A percentile compares a stretch with the other conserved stretches of the same genome.
Conservation (phyloP, 2,797 vertebrate genomes). For the Falco novaeseelandiae region DNA sequence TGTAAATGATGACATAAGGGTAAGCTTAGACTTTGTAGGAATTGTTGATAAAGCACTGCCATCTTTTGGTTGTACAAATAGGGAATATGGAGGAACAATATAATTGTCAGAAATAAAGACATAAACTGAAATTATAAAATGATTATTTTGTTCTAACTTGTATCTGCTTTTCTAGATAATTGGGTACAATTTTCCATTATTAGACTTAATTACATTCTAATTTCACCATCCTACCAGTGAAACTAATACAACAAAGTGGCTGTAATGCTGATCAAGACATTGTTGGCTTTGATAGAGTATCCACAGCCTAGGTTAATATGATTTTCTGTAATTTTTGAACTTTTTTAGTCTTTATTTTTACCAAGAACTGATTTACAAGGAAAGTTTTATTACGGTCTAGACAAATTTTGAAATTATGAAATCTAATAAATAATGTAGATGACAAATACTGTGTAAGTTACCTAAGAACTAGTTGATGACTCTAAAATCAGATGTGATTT, state of each 20-base stretch:
- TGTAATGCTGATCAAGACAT: background rate
- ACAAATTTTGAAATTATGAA: background rate
- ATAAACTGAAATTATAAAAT: background rate
- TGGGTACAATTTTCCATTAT: background rate
- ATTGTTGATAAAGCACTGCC: constrained; percentile 82
- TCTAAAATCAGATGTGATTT: background rate
- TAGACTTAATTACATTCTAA: background rate
- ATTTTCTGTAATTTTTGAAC: background rate
- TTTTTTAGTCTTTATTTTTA: background rate
- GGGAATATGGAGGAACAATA: constrained; percentile 26
- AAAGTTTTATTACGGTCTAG: background rate
- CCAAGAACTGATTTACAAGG: background rate
- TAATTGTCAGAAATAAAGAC: constrained; percentile 4
- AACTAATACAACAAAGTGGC: background rate
- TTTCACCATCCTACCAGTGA: background rate
- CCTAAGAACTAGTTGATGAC: background rate
- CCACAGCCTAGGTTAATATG: background rate
- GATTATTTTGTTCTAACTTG: background rate
- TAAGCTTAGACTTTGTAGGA: constrained; percentile 30
- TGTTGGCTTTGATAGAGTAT: background rate
- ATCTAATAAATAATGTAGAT: background rate
- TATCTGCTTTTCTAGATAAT: background rate
- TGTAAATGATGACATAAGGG: background rate
- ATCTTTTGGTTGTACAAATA: constrained; percentile 79
- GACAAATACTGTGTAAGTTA: background rate